phyloP scores from a whole-genome alignment of 2,797 vertebrate species.

The Liasis olivaceus region DNA sequence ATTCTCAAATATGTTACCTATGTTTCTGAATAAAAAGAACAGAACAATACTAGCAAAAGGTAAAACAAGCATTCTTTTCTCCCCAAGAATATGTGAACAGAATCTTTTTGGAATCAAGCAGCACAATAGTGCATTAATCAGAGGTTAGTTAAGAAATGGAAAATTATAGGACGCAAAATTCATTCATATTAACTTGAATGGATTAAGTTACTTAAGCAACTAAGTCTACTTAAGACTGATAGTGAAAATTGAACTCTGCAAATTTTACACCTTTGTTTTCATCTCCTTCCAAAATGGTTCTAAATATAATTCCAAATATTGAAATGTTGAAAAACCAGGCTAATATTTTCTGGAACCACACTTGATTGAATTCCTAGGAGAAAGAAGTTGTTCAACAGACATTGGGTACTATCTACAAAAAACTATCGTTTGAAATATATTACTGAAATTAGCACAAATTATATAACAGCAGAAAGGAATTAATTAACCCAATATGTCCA shows the following conservation, averaged over 20 bases:
- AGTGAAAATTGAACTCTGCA: neutral
- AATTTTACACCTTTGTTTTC: neutral
- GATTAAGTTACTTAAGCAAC: neutral
- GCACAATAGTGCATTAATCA: neutral
- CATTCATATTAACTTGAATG: neutral
- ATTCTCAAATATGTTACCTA: neutral
- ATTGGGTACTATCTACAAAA: neutral
- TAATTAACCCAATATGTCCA: neutral
- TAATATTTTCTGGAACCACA: neutral
- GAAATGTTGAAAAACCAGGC: fast-evolving
- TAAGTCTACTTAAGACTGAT: neutral
- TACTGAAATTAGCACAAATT: neutral
- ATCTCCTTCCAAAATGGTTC: neutral
- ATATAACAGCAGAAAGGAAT: neutral
- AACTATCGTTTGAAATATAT: neutral
- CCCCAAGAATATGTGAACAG: neutral
- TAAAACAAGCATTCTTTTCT: no score
- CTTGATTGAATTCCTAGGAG: fast-evolving
- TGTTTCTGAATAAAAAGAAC: neutral
- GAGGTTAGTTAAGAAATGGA: neutral
- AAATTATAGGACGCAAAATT: slow-evolving; percentile 20
- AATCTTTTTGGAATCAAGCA: neutral
- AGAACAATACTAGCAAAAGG: neutral
- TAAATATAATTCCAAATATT: neutral
- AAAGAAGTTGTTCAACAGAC: fast-evolving